Percentiles rank a stretch among this genome's conserved stretches.
phyloP scores from a whole-genome alignment of 2,888 invertebrate genomes.

The Ramazzottius varieornatus region DNA sequence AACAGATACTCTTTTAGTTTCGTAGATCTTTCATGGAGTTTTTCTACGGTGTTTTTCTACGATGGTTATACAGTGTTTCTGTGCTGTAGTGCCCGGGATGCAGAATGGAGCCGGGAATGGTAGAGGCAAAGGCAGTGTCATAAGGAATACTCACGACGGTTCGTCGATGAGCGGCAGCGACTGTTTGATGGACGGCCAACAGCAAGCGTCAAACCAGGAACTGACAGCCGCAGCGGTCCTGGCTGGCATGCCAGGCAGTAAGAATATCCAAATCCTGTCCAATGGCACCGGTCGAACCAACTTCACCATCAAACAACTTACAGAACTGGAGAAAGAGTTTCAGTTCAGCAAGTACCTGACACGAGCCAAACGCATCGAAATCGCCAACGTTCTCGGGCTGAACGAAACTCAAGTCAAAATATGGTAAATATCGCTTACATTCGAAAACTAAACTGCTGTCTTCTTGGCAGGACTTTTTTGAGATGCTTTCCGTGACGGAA shows the following conservation, averaged over 20 bases:
- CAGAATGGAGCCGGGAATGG: too few species aligned
- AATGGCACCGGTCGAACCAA: conserved; percentile 84
- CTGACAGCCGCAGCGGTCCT: background rate
- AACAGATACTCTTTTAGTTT: background rate
- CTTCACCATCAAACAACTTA: conserved; percentile 95
- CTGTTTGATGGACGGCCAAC: background rate
- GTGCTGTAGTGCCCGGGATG: too few species aligned
- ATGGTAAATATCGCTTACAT: conserved; percentile 16
- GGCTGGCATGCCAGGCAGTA: conserved; percentile 9
- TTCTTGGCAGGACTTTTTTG: background rate
- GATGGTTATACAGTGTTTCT: too few species aligned
- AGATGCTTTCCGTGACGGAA: too few species aligned
- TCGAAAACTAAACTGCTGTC: background rate
- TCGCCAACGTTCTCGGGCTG: conserved; percentile 74
- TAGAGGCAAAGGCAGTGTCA: background rate
- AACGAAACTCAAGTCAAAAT: conserved; percentile 63
- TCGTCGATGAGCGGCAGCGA: background rate
- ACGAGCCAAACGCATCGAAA: conserved; percentile 80
- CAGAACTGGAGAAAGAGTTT: conserved; percentile 95
- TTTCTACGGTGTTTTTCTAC: too few species aligned
- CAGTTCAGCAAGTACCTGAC: conserved; percentile 98
- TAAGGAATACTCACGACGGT: background rate
- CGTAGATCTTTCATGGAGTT: background rate
- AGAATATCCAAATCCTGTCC: conserved; percentile 12
- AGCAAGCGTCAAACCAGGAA: background rate